Percentiles rank a stretch among this genome's conserved stretches.
phyloP scores from a whole-genome alignment of 2,797 vertebrate species.

The Scolopax rusticola region DNA sequence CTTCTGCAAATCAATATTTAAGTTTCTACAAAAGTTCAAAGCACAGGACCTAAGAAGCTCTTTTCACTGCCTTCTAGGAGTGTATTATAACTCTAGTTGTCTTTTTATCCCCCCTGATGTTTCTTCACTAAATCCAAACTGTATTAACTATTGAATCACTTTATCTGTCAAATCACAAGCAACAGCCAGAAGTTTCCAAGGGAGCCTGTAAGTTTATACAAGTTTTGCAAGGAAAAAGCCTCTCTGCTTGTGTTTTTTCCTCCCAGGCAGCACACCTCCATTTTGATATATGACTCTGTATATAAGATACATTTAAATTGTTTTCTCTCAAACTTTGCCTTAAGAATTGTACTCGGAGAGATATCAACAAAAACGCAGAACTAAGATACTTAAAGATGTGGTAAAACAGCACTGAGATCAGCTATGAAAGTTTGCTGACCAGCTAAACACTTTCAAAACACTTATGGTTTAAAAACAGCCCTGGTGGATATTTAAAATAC shows the following conservation, averaged over 20 bases:
- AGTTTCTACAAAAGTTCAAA: background rate
- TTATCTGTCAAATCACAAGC: background rate
- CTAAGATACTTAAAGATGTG: background rate
- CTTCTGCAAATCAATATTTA: background rate
- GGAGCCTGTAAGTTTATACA: background rate
- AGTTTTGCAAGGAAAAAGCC: background rate
- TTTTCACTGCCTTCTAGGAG: background rate
- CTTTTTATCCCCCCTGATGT: background rate
- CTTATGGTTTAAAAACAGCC: background rate
- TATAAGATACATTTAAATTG: background rate
- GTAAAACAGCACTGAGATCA: background rate
- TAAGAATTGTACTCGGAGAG: background rate
- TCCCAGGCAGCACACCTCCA: background rate
- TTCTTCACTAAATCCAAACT: background rate
- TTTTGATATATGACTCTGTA: background rate
- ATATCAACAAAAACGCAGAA: background rate
- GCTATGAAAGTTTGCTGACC: background rate
- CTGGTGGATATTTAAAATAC: background rate
- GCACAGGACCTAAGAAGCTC: background rate
- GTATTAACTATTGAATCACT: background rate
- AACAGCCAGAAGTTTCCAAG: background rate
- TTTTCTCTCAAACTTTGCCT: background rate
- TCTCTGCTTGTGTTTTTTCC: background rate
- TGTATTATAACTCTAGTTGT: background rate
- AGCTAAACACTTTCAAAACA: background rate